phyloP scores from a whole-genome alignment of 2,113 vertebrate species.

The Petroica traversi region DNA sequence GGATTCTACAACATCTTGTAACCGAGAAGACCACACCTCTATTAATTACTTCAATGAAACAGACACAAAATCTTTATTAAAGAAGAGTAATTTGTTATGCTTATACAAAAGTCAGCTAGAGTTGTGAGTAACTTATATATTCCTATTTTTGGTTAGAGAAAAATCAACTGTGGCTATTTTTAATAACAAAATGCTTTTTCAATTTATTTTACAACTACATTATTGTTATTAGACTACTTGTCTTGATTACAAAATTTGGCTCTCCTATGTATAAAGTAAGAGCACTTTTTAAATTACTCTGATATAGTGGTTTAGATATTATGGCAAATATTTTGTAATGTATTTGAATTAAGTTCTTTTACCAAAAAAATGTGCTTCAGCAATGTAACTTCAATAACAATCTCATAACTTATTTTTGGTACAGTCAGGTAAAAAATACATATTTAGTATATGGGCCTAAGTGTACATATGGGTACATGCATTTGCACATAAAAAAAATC shows the following conservation, averaged over 20 bases:
- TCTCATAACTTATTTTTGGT: neutral
- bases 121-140: neutral
- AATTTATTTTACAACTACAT: neutral
- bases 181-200: neutral
- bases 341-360: neutral
- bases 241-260: neutral
- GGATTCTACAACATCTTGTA: neutral
- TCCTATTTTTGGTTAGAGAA: neutral
- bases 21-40: neutral
- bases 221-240: neutral
- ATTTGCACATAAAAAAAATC: neutral
- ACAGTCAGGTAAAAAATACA: neutral
- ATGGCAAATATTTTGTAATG: neutral
- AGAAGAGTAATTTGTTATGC: neutral
- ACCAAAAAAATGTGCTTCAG: neutral
- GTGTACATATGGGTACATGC: fast-evolving
- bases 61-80: neutral
- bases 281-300: neutral
- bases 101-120: neutral
- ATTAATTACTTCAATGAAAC: neutral
- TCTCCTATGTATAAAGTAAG: neutral
- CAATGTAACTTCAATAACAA: neutral
- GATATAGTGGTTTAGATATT: neutral
- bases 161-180: neutral
- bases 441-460: neutral